phyloP scores from a whole-genome alignment of 2,113 vertebrate genomes.

The Zingel zingel region DNA sequence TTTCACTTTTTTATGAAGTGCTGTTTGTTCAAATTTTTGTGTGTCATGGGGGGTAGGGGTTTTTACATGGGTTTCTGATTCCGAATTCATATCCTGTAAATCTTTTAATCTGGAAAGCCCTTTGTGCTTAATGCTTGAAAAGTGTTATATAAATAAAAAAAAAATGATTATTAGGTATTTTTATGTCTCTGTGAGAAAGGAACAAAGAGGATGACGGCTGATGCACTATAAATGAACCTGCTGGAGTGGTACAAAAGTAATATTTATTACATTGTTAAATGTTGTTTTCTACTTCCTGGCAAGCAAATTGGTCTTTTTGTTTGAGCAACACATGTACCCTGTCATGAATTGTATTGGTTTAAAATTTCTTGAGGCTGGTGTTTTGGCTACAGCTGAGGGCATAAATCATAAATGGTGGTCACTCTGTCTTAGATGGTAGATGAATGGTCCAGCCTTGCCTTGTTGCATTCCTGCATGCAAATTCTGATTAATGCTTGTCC shows the following conservation, averaged over 20 bases:
- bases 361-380: constrained; percentile 15
- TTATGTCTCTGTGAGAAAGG: constrained; percentile 9
- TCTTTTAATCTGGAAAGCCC: too few species aligned
- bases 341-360: constrained; percentile 26
- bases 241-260: neutral
- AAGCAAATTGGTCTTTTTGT: neutral
- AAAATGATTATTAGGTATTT: constrained; percentile 11
- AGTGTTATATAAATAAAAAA: too few species aligned
- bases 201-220: neutral
- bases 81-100: too few species aligned
- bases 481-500: constrained; percentile 19
- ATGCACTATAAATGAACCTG: constrained; percentile 5
- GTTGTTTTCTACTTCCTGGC: constrained; percentile 8
- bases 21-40: too few species aligned
- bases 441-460: constrained; percentile 16
- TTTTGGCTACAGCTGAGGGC: constrained; percentile 5
- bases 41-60: too few species aligned
- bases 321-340: neutral
- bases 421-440: constrained; percentile 30
- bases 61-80: too few species aligned
- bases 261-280: constrained; percentile 8
- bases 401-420: constrained; percentile 49
- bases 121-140: too few species aligned
- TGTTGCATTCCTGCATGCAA: constrained; percentile 32
- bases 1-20: too few species aligned